Evolutionary conservation across 2,113 vertebrate species (phyloP), one percentile per base, ranked within the genome.

Genomic region (Pardalotus punctatus): DNA sequence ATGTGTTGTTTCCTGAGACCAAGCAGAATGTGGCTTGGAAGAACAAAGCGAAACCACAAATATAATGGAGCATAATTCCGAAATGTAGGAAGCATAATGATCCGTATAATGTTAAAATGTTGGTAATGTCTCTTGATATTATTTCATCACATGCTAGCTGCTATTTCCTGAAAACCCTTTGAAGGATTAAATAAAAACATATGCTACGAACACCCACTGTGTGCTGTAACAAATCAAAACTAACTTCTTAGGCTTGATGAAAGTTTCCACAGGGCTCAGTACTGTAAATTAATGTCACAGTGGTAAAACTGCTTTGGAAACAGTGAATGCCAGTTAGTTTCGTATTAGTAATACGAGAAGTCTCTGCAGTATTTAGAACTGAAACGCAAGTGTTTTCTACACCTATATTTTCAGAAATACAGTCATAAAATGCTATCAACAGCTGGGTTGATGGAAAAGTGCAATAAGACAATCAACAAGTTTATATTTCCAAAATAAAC

Each of bases 121-220:
- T 94, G 76, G 78, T 69, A 96, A 96, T 77, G 84, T 80, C 89
- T 94, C 81, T 89, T 60, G 64, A 48, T 81, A 94, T 91, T 94
- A 94, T 94, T 96, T 97, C 88, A 94, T 92, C 93, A 92, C 88
- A 89, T 94, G 93, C 69, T 94, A 92, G 93, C 80, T 88, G 91
- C 86, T 93, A 94, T 94, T 95, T 94, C 93, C 94, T 91, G 78
- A 94, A 94, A 95, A 47, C 42, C 60, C 54, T 94, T 95, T 94
- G 89, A 96, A 96, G 95, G 84, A 95, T 95, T 93, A 94, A 96
- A 93, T 81, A 95, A 93, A 95, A 96, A 96, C 94, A 94, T 72
- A 93, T 81, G 89, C 70, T 69, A 1, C 50, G 93, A 96, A 95
- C 91, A 95, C 94, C 94, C 94, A 91, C 93, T 65, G 78, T 40